Conservation (phyloP, 2,797 vertebrate species). For the Sarcoramphus papa region DNA sequence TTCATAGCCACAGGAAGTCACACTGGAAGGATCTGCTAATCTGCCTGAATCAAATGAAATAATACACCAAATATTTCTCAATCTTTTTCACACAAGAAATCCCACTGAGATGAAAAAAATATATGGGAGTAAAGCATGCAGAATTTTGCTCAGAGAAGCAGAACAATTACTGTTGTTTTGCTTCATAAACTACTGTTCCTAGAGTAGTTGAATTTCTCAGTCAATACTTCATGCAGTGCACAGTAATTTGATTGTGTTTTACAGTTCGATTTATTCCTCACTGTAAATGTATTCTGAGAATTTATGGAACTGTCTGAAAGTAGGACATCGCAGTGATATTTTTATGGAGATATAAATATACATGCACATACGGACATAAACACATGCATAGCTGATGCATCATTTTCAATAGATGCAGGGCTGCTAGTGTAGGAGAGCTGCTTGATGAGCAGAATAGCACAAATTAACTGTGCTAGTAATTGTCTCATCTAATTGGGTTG, state of each 20-base stretch:
- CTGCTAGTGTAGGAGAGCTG: not conserved
- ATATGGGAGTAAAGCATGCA: not conserved
- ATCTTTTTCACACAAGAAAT: not conserved
- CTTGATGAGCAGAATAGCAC: not conserved
- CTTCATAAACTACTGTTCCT: not conserved
- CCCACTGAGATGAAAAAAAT: not conserved
- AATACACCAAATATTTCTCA: not conserved
- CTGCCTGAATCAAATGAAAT: constrained; percentile 75
- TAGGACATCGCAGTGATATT: not conserved
- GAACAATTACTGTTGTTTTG: not conserved
- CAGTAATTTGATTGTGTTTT: not conserved
- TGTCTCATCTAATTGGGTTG: not conserved
- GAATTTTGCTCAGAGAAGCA: not conserved
- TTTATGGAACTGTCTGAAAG: not conserved
- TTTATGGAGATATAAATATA: not conserved
- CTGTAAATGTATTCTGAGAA: not conserved
- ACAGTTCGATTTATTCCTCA: not conserved
- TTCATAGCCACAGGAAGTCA: constrained; percentile 68
- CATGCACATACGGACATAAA: not conserved
- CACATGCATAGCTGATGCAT: not conserved
- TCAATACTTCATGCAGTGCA: not conserved
- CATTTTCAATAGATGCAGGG: not conserved
- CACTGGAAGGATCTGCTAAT: constrained; percentile 75
- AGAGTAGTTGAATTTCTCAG: not conserved
- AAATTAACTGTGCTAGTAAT: not conserved